Conservation (phyloP, 2,888 invertebrate genomes). For the Archips crataeganus region DNA sequence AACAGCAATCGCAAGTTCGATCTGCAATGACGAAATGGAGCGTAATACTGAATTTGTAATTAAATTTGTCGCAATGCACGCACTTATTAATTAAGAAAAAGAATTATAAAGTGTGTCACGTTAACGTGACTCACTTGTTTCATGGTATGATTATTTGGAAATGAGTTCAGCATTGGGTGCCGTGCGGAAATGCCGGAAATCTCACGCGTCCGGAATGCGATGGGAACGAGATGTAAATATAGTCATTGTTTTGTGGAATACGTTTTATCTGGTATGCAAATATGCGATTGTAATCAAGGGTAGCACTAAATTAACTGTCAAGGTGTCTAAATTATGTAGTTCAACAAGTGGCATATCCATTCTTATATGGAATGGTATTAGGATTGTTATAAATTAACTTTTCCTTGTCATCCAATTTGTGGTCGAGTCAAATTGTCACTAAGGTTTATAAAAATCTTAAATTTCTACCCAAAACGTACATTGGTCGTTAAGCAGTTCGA, state of each 20-base stretch:
- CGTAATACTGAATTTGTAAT: constrained; percentile 22
- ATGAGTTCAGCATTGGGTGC: constrained; percentile 38
- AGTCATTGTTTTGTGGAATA: constrained; percentile 56
- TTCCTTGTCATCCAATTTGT: not conserved
- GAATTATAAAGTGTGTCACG: constrained; percentile 13
- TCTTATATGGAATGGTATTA: not conserved
- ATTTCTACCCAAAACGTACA: no score
- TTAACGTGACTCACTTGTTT: not conserved
- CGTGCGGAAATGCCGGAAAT: constrained; percentile 54
- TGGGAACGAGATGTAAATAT: constrained; percentile 62
- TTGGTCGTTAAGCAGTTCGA: no score
- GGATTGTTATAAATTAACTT: not conserved
- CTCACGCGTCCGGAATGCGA: constrained; percentile 60
- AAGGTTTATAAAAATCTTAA: no score
- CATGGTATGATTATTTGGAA: constrained; percentile 5
- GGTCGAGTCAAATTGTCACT: no score
- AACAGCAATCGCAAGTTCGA: constrained; percentile 35
- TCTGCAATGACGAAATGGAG: constrained; percentile 13
- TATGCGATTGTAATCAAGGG: constrained; percentile 32
- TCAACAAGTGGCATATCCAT: constrained; percentile 18
- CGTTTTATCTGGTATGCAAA: constrained; percentile 34
- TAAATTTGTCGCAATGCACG: constrained; percentile 9
- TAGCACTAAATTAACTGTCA: constrained; percentile 27
- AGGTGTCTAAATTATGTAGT: constrained; percentile 24
- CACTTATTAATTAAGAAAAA: constrained; percentile 13